Evolutionary conservation across 53 echinoderm and acorn worm species (phyloP).

Genomic region (Antedon mediterranea): DNA sequence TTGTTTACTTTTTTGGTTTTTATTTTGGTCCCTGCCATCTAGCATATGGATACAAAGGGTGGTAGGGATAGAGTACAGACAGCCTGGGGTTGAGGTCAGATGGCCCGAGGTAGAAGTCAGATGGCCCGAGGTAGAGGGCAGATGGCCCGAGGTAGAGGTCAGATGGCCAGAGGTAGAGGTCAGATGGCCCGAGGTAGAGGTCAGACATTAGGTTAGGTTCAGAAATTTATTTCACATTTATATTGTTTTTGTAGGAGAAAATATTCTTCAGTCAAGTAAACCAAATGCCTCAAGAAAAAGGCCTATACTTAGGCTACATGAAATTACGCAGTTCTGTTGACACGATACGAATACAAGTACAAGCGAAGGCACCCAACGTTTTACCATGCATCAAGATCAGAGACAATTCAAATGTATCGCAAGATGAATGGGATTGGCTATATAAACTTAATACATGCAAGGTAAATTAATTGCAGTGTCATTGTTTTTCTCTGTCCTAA

Average conservation of each 20-base stretch:
- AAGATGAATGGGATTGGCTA: conserved; percentile 97
- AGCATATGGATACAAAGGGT: too few relatives aligned
- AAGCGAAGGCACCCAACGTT: conserved; percentile 79
- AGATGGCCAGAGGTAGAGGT: too few relatives aligned
- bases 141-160: too few relatives aligned
- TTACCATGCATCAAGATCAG: conserved; percentile 85
- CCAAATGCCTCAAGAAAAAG: conserved; percentile 47
- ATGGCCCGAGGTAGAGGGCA: too few relatives aligned
- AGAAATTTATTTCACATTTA: background rate
- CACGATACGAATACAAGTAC: conserved; percentile 85
- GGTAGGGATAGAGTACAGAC: too few relatives aligned
- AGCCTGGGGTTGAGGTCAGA: too few relatives aligned
- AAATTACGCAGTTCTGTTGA: conserved; percentile 86
- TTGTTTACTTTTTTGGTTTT: too few relatives aligned
- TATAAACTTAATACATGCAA: conserved; percentile 76
- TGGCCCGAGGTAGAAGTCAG: too few relatives aligned
- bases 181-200: too few relatives aligned
- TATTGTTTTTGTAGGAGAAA: conserved; percentile 51
- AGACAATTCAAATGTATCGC: conserved; percentile 82
- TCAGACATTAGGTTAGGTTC: too few relatives aligned
- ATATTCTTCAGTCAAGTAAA: conserved; percentile 80
- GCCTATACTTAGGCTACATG: conserved; percentile 89
- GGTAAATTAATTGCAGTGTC: conserved; percentile 52
- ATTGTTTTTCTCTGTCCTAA: too few relatives aligned
- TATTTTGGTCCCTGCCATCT: too few relatives aligned